Conservation (phyloP, 2,797 vertebrate genomes). For the Sebastes steindachneri region DNA sequence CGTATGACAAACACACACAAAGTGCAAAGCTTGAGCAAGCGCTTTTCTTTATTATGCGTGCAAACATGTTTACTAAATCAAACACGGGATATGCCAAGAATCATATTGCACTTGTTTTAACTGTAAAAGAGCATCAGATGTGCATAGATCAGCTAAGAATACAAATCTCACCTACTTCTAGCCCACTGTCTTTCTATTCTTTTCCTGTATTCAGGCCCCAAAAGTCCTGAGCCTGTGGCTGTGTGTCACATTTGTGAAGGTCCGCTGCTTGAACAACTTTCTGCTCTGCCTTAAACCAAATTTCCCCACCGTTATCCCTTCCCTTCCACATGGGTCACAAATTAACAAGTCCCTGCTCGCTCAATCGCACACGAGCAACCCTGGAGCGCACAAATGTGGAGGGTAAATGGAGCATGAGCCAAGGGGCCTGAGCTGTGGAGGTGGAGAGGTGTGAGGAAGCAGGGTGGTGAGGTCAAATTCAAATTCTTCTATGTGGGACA, state of each 20-base stretch:
- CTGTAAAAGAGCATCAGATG: conserved; percentile 29
- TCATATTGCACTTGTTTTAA: conserved; percentile 13
- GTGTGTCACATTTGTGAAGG: conserved; percentile 56
- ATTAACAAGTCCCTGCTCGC: conserved; percentile 33
- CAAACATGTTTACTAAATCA: conserved; percentile 47
- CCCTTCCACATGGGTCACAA: conserved; percentile 45
- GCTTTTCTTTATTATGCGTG: conserved; percentile 41
- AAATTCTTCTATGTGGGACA: background rate
- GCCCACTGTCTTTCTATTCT: background rate
- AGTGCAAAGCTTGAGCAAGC: conserved; percentile 40
- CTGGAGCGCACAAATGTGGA: conserved; percentile 12
- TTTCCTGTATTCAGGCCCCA: background rate
- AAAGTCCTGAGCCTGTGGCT: conserved; percentile 14
- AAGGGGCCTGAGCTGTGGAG: background rate
- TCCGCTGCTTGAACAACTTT: conserved; percentile 25
- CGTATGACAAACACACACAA: conserved; percentile 49
- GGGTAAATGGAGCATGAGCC: conserved; percentile 19
- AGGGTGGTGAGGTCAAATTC: background rate
- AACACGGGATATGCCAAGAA: conserved; percentile 37
- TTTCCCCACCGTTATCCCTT: conserved; percentile 4
- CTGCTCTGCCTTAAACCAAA: conserved; percentile 23
- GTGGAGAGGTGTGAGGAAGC: background rate
- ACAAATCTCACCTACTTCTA: background rate
- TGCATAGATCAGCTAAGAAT: background rate
- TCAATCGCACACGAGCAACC: conserved; percentile 28